Percentiles rank a stretch among this genome's conserved stretches.
Evolutionary conservation across 2,797 vertebrate species (phyloP).

Genomic region (Anabacerthia variegaticeps): DNA sequence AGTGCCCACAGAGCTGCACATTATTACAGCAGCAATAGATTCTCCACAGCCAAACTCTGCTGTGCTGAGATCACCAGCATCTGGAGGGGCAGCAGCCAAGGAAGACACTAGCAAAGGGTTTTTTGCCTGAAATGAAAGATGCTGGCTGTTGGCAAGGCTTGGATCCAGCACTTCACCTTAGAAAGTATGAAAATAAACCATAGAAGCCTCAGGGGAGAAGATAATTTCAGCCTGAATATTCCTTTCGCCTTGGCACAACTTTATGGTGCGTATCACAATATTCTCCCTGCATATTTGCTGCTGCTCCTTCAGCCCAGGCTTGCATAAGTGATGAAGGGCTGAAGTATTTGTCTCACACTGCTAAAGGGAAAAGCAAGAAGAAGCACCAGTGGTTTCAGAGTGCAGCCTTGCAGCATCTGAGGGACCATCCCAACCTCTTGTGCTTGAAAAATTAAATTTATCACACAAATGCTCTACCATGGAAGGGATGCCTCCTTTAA

Average conservation of each 20-base stretch:
- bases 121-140: neutral
- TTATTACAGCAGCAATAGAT: neutral
- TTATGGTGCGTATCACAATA: neutral
- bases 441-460: neutral
- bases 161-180: neutral
- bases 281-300: neutral
- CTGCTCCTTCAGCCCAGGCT: neutral
- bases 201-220: neutral
- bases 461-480: neutral
- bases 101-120: neutral
- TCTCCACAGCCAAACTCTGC: neutral
- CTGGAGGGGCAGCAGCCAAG: neutral
- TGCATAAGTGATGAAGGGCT: neutral
- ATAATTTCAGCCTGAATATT: neutral
- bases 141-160: neutral
- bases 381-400: neutral
- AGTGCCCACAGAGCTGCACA: neutral
- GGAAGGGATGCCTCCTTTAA: neutral
- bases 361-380: neutral
- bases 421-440: neutral
- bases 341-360: neutral
- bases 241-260: neutral
- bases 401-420: neutral
- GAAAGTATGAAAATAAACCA: neutral
- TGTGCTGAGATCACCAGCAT: neutral